Percentiles rank a stretch among this genome's conserved stretches.
These are phyloP conservation scores for Amphiprion clarkii DNA, from an alignment of 2,797 vertebrate species.

Conservation along the genomic window DNA sequence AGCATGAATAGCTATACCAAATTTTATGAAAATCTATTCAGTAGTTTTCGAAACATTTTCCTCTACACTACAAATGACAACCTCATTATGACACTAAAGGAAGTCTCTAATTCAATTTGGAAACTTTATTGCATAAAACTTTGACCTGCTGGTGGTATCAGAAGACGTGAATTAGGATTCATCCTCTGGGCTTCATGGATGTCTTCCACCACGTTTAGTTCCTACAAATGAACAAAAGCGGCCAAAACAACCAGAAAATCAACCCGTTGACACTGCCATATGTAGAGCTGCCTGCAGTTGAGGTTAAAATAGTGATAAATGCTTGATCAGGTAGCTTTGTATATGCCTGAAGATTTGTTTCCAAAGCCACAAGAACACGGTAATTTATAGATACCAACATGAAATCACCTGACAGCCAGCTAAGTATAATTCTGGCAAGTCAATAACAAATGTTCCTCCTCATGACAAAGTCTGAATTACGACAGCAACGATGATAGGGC, in stretches of 20 bases:
- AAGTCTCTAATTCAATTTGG: neutral
- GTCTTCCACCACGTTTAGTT: neutral
- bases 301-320: neutral
- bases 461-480: conserved; percentile 42
- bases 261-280: neutral
- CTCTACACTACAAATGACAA: neutral
- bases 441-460: conserved; percentile 29
- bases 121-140: neutral
- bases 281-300: neutral
- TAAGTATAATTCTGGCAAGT: conserved; percentile 25
- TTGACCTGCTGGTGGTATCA: too few species aligned
- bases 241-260: neutral
- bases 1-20: neutral
- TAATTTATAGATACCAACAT: neutral
- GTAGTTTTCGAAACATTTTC: neutral
- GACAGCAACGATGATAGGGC: conserved; percentile 26
- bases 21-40: neutral
- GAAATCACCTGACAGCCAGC: conserved; percentile 9
- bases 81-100: neutral
- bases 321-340: neutral
- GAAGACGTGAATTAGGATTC: too few species aligned
- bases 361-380: neutral
- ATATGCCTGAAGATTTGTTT: neutral
- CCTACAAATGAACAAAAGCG: neutral
- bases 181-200: neutral